These are phyloP conservation scores for Mesaphorura yosii DNA, from an alignment of 1,140 invertebrate species.

Conservation along the genomic window DNA sequence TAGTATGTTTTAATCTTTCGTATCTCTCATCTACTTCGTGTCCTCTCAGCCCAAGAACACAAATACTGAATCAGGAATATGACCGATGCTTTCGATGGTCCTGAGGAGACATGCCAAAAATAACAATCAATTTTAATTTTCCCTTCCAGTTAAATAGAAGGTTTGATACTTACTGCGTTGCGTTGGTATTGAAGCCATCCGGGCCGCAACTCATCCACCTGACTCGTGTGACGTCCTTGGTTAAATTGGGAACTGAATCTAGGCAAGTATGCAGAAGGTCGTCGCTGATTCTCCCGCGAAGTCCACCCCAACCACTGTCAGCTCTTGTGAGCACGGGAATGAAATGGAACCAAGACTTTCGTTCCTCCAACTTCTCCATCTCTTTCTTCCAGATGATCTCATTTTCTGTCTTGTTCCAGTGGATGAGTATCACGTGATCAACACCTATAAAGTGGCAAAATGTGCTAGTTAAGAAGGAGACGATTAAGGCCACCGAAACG, in stretches of 20 bases:
- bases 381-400: conserved; percentile 6
- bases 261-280: neutral
- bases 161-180: conserved; percentile 5
- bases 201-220: conserved; percentile 8
- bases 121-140: too few relatives aligned
- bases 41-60: conserved; percentile 1
- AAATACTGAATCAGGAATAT: neutral
- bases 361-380: neutral
- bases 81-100: neutral
- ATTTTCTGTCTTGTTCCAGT: neutral
- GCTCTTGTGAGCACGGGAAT: conserved; percentile 2
- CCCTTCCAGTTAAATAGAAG: too few relatives aligned
- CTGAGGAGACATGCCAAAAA: neutral
- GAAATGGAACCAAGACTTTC: conserved; percentile 1
- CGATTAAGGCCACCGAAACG: too few relatives aligned
- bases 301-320: conserved; percentile 6
- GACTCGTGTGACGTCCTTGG: neutral
- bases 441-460: too few relatives aligned
- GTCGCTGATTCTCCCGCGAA: neutral
- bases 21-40: too few relatives aligned
- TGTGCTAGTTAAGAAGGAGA: too few relatives aligned
- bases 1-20: too few relatives aligned
- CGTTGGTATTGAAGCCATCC: conserved; percentile 4
- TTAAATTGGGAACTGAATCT: neutral
- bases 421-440: neutral